Base-by-base conservation (phyloP, 2,888 invertebrate genomes). In the Odontocolon sp. region DNA sequence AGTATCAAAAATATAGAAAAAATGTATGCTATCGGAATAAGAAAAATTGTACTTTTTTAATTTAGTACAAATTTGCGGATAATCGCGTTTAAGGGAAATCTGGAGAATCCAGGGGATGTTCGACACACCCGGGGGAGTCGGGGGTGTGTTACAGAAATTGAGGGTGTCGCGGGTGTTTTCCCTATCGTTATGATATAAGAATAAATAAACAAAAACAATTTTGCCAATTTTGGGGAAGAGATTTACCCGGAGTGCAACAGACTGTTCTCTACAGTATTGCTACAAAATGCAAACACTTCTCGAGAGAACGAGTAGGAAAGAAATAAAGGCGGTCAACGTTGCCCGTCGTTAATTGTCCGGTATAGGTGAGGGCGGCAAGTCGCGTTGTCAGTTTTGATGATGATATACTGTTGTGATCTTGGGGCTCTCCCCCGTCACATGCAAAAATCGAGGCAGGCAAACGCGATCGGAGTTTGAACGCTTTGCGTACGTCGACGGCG, bases 341-440 rank as follows among this genome's bases (percentile, higher is more conserved):
- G 71, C 52, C 69, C 64, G 50, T 63, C 70, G 69, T 73, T 79
- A 79, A 79, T 77, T 75, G 66, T n/a, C 69, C 40, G 74, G 59
- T 68, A 68, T 57, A 63, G 38, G 56, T 80, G 61, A 77, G 68
- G 81, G 80, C 76, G 81, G 82, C 80, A 77, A 81, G 80, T 80
- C 81, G 79, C 82, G 86, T 84, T 89, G 88, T 88, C 89, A 89
- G 81, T 47, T n/a, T 88, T 88, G 87, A 89, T 89, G 87, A 89
- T 89, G 88, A 89, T 89, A 87, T 89, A 89, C 87, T 84, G 87
- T 84, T 87, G 85, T 82, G 88, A 87, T 88, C 86, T 87, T 86
- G 85, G 82, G 82, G 81, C 56, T 31, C 61, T 57, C 6, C 14
- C 67, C 45, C 47, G 8, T 2, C 9, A 2, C 21, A 40, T 18